Evolutionary conservation across 2,113 vertebrate species (phyloP), one percentile per base, ranked within the genome.

Genomic region (Antigone vipio): DNA sequence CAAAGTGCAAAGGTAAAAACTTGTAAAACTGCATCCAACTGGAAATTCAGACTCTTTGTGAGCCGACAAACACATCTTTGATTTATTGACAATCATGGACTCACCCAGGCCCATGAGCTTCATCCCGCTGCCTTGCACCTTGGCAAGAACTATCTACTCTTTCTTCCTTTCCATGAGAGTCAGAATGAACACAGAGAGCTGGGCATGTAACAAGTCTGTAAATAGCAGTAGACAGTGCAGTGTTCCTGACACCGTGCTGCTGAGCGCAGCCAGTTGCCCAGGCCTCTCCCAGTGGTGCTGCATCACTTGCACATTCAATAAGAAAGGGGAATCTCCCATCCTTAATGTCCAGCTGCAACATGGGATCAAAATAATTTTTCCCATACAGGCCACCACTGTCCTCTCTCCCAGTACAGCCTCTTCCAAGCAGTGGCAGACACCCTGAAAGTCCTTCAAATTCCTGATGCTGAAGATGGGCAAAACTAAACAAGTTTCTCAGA

Each of bases 351-450:
- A 89, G 35, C 40, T 76, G 67, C 72, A 76, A 53, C 8, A n/a
- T 0, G 0, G 15, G 32, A 59, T 82, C 9, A 77, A 56, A 92
- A 52, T 5, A 0, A 17, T 8, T 71, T n/a, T 16, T 68, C 40
- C 78, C 12, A 47, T 84, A 24, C 47, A 96, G 85, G 76, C 71
- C 5, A 93, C 94, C n/a, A 52, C 81, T 38, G 47, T 49, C 85
- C n/a, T 85, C n/a, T 85, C 81, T 34, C 82, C 77, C 19, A 92
- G 77, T 15, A 63, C 85, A 81, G 72, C 64, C 10, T 97, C 92
- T 80, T 63, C 76, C 1, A 5, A 91, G 58, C 85, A 68, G 68
- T 85, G 87, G 91, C 68, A 97, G 71, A 93, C 42, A 12, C 81
- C 53, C 16, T 32, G 19, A 21, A 91, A 93, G 24, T 96, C 94